Percentiles rank a stretch among this genome's conserved stretches.
These are phyloP conservation scores for Sebastes hubbsi DNA, from an alignment of 2,797 vertebrate species.

Conservation along the genomic window DNA sequence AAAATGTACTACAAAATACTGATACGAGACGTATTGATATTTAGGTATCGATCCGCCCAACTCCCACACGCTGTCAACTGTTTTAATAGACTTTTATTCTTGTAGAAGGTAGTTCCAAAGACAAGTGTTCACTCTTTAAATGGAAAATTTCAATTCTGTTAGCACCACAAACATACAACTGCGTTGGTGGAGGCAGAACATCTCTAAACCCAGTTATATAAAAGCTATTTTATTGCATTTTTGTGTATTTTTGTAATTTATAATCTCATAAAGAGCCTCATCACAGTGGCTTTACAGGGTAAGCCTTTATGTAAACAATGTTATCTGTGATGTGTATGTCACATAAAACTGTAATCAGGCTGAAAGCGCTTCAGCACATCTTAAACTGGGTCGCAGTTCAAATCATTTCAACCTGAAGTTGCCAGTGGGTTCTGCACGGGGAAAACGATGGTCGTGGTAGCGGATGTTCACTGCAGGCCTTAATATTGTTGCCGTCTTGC, in stretches of 20 bases:
- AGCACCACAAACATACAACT: not conserved
- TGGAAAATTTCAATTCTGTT: not conserved
- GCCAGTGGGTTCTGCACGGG: not conserved
- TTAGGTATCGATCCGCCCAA: rapidly evolving
- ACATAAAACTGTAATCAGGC: conserved; percentile 9
- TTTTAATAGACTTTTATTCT: not conserved
- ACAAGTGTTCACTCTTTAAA: not conserved
- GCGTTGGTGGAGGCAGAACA: not conserved
- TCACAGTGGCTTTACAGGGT: not conserved
- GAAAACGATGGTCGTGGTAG: not conserved
- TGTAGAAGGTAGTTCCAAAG: not conserved
- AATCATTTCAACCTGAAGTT: not conserved
- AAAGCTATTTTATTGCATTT: not conserved
- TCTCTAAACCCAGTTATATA: not conserved
- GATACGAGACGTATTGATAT: not conserved
- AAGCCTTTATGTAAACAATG: not conserved
- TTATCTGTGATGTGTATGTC: not conserved
- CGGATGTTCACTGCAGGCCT: not conserved
- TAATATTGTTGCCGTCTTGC: not conserved
- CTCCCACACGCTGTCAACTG: not conserved
- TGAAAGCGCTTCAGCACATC: not conserved
- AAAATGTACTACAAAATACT: not conserved
- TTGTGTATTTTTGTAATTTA: not conserved
- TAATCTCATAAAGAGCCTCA: not conserved
- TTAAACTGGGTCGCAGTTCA: not conserved